phyloP scores from a whole-genome alignment of 1,140 invertebrate species.

The Apolygus lucorum region DNA sequence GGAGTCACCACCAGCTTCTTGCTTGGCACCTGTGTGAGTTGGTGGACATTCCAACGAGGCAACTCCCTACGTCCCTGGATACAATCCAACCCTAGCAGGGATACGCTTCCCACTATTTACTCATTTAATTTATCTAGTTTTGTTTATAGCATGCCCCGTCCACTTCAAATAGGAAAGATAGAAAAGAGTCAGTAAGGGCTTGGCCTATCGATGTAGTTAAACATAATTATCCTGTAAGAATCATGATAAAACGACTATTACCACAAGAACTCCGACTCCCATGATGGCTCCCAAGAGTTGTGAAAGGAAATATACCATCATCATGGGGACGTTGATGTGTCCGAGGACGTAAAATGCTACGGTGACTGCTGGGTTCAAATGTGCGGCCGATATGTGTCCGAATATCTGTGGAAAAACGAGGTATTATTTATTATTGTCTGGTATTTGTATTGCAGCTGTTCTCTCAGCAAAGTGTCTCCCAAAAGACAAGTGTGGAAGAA shows the following conservation, averaged over 20 bases:
- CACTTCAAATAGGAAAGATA: too few species aligned
- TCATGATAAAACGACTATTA: too few species aligned
- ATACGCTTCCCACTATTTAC: too few species aligned
- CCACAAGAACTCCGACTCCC: slow-evolving; percentile 36
- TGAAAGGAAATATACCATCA: slow-evolving; percentile 43
- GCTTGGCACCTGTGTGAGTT: not conserved
- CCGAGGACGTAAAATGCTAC: slow-evolving; percentile 43
- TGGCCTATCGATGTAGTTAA: too few species aligned
- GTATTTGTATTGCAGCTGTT: not conserved
- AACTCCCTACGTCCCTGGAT: too few species aligned
- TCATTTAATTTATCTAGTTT: too few species aligned
- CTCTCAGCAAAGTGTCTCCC: not conserved
- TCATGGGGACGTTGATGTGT: slow-evolving; percentile 41
- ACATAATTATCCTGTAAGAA: too few species aligned
- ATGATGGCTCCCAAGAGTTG: slow-evolving; percentile 42
- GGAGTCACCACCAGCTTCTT: slow-evolving; percentile 1
- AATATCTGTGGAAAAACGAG: slow-evolving; percentile 33
- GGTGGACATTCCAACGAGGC: slow-evolving; percentile 21
- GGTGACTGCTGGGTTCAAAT: slow-evolving; percentile 49
- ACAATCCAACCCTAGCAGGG: too few species aligned
- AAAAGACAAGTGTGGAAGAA: too few species aligned
- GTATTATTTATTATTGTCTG: not conserved
- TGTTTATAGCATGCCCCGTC: too few species aligned
- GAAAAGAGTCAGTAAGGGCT: too few species aligned
- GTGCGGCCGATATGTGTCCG: slow-evolving; percentile 38